Percentiles rank a stretch among this genome's conserved stretches.
Evolutionary conservation across 2,888 invertebrate genomes (phyloP).

Genomic region (Melinopterus prodromus): DNA sequence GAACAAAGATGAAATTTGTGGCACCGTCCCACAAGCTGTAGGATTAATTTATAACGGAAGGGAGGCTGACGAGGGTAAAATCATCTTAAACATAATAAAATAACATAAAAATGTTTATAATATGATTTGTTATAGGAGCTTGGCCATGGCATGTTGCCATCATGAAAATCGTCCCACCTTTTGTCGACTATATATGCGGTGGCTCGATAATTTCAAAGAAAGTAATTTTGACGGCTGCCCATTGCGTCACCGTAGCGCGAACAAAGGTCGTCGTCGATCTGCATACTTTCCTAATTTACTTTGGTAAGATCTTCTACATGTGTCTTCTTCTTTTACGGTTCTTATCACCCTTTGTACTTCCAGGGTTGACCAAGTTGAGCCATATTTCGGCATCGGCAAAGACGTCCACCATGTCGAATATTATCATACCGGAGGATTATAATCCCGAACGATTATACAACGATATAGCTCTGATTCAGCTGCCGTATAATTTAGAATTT

Average conservation of each 20-base stretch:
- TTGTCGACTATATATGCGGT: conserved; percentile 55
- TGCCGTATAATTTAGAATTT: conserved; percentile 48
- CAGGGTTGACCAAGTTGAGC: conserved; percentile 52
- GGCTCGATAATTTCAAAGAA: conserved; percentile 51
- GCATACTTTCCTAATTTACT: conserved; percentile 53
- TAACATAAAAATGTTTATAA: neutral
- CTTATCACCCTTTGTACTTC: conserved; percentile 12
- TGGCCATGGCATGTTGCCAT: conserved; percentile 74
- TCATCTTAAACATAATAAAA: neutral
- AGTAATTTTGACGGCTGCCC: conserved; percentile 55
- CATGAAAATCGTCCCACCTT: conserved; percentile 62
- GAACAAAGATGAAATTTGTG: conserved; percentile 48
- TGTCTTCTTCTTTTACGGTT: neutral
- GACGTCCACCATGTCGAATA: conserved; percentile 48
- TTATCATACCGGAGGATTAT: conserved; percentile 53
- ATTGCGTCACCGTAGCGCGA: conserved; percentile 54
- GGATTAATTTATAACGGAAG: conserved; percentile 69
- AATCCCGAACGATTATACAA: conserved; percentile 51
- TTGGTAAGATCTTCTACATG: conserved; percentile 51
- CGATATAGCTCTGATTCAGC: conserved; percentile 55
- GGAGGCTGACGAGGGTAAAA: conserved; percentile 65
- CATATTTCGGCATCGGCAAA: conserved; percentile 59
- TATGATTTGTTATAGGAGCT: conserved; percentile 35
- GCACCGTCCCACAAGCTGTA: conserved; percentile 62
- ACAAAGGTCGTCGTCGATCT: conserved; percentile 51